These are phyloP conservation scores for Lycophotia porphyrea DNA, from an alignment of 2,888 invertebrate genomes.

Conservation along the genomic window DNA sequence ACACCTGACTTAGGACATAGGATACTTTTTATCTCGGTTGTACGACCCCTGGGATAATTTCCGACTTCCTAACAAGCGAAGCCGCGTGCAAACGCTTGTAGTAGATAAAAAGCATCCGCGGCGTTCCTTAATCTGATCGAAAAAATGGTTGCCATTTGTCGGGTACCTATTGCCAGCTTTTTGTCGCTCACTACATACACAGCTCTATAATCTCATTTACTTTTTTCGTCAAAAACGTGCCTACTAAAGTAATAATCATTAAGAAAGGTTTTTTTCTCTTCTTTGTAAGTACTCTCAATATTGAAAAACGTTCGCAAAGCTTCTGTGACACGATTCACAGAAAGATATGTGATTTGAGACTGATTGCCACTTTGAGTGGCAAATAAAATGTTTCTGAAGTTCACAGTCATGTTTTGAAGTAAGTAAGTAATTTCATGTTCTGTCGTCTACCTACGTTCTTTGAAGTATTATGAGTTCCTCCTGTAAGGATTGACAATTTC, in stretches of 20 bases:
- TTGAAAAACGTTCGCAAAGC: slow-evolving; percentile 12
- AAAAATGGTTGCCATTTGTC: slow-evolving; percentile 1
- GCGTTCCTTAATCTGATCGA: not conserved
- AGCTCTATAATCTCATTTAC: slow-evolving; percentile 27
- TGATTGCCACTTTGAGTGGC: slow-evolving; percentile 29
- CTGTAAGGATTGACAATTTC: not conserved
- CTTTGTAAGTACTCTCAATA: slow-evolving; percentile 15
- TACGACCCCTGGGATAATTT: not conserved
- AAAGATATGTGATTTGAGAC: slow-evolving; percentile 35
- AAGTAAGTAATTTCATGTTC: slow-evolving; percentile 37
- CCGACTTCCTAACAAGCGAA: not conserved
- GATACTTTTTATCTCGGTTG: not conserved
- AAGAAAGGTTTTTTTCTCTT: slow-evolving; percentile 13
- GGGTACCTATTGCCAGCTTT: no score
- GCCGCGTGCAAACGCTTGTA: not conserved
- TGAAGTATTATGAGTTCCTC: not conserved
- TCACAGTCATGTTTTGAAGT: slow-evolving; percentile 8
- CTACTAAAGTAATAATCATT: slow-evolving; percentile 27
- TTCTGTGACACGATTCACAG: slow-evolving; percentile 10
- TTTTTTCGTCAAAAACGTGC: slow-evolving; percentile 13
- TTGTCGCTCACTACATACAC: not conserved
- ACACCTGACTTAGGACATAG: not conserved
- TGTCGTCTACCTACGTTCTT: slow-evolving; percentile 9
- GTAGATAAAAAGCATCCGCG: not conserved
- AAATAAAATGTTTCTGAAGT: slow-evolving; percentile 26